Evolutionary conservation across 2,797 vertebrate species (phyloP).

Genomic region (Balearica regulorum): DNA sequence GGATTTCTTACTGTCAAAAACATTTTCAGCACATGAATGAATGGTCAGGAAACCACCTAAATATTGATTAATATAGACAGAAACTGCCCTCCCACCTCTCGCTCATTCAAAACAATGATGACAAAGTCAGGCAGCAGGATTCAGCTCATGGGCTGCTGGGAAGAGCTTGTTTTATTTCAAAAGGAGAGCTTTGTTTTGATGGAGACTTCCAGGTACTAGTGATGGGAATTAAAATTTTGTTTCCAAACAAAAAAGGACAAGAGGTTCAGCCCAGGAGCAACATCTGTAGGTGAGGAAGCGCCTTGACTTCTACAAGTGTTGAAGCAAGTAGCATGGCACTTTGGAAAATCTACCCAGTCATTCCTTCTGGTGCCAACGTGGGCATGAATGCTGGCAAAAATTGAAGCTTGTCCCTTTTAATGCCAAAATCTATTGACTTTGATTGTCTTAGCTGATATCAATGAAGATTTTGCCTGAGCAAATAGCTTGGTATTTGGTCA

Average conservation of each 20-base stretch:
- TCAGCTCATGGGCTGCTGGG: background rate
- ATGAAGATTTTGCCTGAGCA: background rate
- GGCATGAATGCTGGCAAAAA: background rate
- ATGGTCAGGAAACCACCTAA: background rate
- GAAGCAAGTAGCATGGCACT: background rate
- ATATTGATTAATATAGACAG: slow-evolving; percentile 9
- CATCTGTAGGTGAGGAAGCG: background rate
- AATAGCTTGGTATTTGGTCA: background rate
- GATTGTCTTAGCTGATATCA: background rate
- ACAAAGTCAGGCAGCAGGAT: background rate
- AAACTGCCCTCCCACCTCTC: background rate
- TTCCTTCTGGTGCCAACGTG: background rate
- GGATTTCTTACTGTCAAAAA: slow-evolving; percentile 1
- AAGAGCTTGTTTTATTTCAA: background rate
- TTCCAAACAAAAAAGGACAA: background rate
- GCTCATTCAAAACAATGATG: background rate
- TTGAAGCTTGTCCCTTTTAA: background rate
- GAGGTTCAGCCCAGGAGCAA: background rate
- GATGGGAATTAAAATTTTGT: background rate
- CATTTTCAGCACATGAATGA: background rate
- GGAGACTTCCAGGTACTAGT: background rate
- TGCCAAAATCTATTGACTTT: background rate
- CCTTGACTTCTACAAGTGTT: background rate
- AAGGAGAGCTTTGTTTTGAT: background rate
- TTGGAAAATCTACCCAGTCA: background rate